Evolutionary conservation across 2,113 vertebrate species (phyloP).

Genomic region (Setophaga kirtlandii): DNA sequence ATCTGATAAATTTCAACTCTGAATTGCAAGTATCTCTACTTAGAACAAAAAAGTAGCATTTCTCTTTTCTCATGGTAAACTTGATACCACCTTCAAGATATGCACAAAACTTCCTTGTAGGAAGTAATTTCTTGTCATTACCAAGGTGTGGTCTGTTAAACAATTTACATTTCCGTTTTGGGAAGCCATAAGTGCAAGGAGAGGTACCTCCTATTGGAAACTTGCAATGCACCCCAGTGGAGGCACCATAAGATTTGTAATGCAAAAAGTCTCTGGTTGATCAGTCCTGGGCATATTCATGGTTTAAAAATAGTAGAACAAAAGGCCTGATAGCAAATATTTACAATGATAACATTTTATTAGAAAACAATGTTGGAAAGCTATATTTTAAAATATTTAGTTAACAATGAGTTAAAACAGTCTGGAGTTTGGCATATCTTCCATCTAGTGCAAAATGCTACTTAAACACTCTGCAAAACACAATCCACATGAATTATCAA

Average conservation of each 20-base stretch:
- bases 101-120: background rate
- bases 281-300: rapidly evolving
- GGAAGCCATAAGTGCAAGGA: background rate
- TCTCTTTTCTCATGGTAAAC: background rate
- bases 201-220: background rate
- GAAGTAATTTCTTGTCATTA: background rate
- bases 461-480: background rate
- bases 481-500: background rate
- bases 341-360: background rate
- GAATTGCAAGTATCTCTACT: background rate
- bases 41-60: background rate
- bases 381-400: background rate
- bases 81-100: background rate
- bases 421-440: background rate
- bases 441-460: background rate
- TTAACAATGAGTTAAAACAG: background rate
- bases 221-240: background rate
- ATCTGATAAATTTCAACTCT: background rate
- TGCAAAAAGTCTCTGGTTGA: rapidly evolving
- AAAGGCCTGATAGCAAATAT: background rate
- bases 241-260: background rate
- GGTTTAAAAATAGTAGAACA: background rate
- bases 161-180: background rate
- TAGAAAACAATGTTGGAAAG: background rate
- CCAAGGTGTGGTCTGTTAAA: background rate